Base-by-base conservation (phyloP, 2,888 invertebrate genomes). In the Endotricha flammealis region DNA sequence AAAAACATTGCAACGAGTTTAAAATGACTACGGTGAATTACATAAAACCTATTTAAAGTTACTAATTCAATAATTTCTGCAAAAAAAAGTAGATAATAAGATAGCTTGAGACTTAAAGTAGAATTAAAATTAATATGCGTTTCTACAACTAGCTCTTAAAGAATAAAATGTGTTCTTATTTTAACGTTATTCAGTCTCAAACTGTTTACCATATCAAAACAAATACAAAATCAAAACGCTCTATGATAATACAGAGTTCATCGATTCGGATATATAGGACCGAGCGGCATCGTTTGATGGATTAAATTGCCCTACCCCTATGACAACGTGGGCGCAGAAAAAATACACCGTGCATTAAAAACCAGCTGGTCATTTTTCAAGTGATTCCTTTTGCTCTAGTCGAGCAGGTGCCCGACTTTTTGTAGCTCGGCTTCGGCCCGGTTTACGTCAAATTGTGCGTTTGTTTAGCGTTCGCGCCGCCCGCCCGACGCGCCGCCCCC, bases 331-430 rank as follows among this genome's bases (percentile, higher is more conserved):
- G 78, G 74, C 68, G 66, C 70, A 80, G 78, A 82, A 87, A 80
- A 87, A 87, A 87, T 81, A 81, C 78, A 75, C 66, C 72, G 63
- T 65, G 74, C 79, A 80, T 85, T 81, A 83, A 80, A 81, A 80
- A 86, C 64, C 87, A 87, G 78, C 80, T 86, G 86, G 85, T 85
- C 81, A 87, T 87, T 85, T 85, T 87, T 87, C 86, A 87, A 71
- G 70, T 62, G 70, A 76, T 86, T 87, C 78, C 85, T 86, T 87
- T 87, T 87, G 78, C 80, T 87, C 73, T 70, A 57, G 53, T 50
- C 59, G 53, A 71, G 69, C 77, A 74, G 80, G 76, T 80, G 75
- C 71, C 54, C 53, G 56, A 60, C 59, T 64, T 65, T 67, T 64
- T 66, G 53, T 53, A 57, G 43, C 42, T 35, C 25, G 43, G n/a